A percentile compares a stretch with the other conserved stretches of the same genome.
phyloP scores from a whole-genome alignment of 1,140 invertebrate species.

The Drosophila paulistorum region DNA sequence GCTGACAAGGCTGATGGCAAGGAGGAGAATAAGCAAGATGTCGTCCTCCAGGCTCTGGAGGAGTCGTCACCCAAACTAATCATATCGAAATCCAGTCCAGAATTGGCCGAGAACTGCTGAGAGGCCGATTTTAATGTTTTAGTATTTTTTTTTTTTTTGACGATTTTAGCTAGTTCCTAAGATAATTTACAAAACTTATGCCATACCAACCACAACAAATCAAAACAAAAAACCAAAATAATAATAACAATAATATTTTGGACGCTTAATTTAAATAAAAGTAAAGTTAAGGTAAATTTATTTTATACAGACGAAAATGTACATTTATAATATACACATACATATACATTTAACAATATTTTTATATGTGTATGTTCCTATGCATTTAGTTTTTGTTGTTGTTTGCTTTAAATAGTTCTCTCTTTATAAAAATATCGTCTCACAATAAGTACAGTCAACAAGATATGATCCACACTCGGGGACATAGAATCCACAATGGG shows the following conservation, averaged over 20 bases:
- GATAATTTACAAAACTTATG: slow-evolving; percentile 47
- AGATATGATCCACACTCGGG: slow-evolving; percentile 7
- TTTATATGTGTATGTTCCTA: not conserved
- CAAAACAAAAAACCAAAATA: not conserved
- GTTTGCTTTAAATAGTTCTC: slow-evolving; percentile 31
- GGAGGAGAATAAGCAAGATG: not conserved
- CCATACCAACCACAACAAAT: slow-evolving; percentile 51
- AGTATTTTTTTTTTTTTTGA: slow-evolving; percentile 43
- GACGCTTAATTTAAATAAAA: slow-evolving; percentile 55
- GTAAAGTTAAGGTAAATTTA: slow-evolving; percentile 44
- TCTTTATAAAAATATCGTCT: slow-evolving; percentile 24
- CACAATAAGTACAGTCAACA: slow-evolving; percentile 19
- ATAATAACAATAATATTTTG: slow-evolving; percentile 13
- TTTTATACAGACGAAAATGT: slow-evolving; percentile 31
- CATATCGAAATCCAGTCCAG: slow-evolving; percentile 20
- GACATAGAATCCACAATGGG: slow-evolving; percentile 1
- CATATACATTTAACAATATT: slow-evolving; percentile 21
- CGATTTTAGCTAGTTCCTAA: slow-evolving; percentile 73
- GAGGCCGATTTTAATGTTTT: slow-evolving; percentile 8
- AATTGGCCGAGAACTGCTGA: slow-evolving; percentile 31
- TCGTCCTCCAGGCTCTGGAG: not conserved
- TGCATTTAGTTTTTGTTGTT: no score
- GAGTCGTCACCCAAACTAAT: slow-evolving; percentile 2
- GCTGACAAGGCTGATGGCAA: not conserved
- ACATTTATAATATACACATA: slow-evolving; percentile 23